Conservation (phyloP, 2,888 invertebrate genomes). For the Athripsodes cinereus region DNA sequence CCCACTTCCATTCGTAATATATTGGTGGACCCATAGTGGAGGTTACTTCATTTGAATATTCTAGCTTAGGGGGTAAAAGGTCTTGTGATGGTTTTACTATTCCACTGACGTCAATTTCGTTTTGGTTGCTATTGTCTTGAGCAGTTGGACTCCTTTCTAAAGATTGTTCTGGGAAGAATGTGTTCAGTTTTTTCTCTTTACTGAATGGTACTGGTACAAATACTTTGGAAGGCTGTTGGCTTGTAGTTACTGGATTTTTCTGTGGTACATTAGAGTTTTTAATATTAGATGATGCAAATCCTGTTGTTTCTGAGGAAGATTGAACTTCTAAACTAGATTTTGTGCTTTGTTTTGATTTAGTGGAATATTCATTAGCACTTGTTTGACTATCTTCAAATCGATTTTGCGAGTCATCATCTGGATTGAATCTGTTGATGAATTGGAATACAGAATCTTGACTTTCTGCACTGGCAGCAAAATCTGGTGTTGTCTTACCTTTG, state of each 20-base stretch:
- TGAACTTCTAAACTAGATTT: conserved; percentile 20
- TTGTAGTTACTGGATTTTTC: conserved; percentile 11
- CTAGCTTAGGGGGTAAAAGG: conserved; percentile 50
- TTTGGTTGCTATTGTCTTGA: background rate
- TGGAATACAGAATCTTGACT: conserved; percentile 36
- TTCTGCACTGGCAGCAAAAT: background rate
- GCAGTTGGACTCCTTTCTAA: conserved; percentile 3
- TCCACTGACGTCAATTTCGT: conserved; percentile 6
- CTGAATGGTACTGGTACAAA: background rate
- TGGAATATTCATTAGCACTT: conserved; percentile 4
- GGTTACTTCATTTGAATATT: conserved; percentile 38
- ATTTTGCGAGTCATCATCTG: conserved; percentile 36
- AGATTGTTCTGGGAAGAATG: conserved; percentile 4
- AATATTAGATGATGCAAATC: conserved; percentile 17
- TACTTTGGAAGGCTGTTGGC: conserved; percentile 2
- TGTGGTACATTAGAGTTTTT: conserved; percentile 6
- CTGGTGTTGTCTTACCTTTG: background rate
- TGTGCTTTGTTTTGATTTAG: background rate
- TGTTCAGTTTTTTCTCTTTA: background rate
- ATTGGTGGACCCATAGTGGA: conserved; percentile 58
- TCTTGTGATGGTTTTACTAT: conserved; percentile 34
- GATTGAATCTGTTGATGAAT: conserved; percentile 47
- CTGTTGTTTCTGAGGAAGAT: conserved; percentile 24
- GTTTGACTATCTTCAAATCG: conserved; percentile 6
- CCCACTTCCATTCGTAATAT: conserved; percentile 63